These are phyloP conservation scores for Drosophila borealis DNA, from an alignment of 2,888 invertebrate species.

Conservation along the genomic window DNA sequence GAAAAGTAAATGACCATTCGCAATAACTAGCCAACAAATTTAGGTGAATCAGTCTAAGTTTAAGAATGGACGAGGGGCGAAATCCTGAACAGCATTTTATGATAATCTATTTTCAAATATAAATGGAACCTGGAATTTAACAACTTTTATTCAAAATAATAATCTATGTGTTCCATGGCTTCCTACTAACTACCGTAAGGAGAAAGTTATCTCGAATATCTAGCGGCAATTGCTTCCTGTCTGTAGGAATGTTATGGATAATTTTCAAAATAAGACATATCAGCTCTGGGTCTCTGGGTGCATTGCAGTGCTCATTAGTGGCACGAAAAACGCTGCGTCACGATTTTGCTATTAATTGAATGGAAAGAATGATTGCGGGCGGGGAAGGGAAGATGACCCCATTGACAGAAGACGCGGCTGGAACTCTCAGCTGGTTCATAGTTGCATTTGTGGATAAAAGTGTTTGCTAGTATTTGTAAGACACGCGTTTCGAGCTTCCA, in stretches of 20 bases:
- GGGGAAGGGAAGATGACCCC: conserved; percentile 10
- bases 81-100: no score
- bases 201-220: conserved; percentile 58
- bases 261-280: conserved; percentile 52
- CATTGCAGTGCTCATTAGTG: conserved; percentile 62
- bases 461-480: conserved; percentile 16
- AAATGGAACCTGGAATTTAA: no score
- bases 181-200: conserved; percentile 53
- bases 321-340: conserved; percentile 71
- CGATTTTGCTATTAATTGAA: conserved; percentile 70
- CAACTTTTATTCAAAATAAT: conserved; percentile 28
- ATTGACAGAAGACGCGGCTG: conserved; percentile 35
- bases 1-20: conserved; percentile 34
- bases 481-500: conserved; percentile 55
- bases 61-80: no score
- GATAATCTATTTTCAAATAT: no score
- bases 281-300: conserved; percentile 2
- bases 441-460: conserved; percentile 17
- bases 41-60: not conserved
- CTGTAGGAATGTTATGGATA: conserved; percentile 30
- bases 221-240: conserved; percentile 36
- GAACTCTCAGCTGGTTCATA: not conserved
- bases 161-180: conserved; percentile 14
- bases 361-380: conserved; percentile 3
- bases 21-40: not conserved